Evolutionary conservation across 37 sponge, comb jelly and placozoan genomes (phyloP).

Genomic region (Diacarnus erythraeanus): DNA sequence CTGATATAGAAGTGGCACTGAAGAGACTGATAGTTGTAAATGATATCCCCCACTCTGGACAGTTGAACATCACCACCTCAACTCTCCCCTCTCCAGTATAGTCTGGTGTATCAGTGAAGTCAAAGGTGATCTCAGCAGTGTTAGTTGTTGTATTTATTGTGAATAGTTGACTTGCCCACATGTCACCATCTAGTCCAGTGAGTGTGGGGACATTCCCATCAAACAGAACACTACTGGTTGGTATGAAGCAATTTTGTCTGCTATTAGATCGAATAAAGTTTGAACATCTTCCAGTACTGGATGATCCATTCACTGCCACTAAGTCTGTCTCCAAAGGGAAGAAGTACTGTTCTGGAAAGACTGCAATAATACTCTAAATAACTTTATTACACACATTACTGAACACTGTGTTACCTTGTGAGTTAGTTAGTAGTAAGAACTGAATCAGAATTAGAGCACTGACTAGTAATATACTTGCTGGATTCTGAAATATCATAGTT

Average conservation of each 20-base stretch:
- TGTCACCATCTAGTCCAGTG: background rate
- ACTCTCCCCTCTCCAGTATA: background rate
- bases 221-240: background rate
- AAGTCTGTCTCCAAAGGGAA: background rate
- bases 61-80: background rate
- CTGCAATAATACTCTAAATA: too few species aligned
- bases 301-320: background rate
- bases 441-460: too few species aligned
- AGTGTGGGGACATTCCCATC: background rate
- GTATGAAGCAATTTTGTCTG: background rate
- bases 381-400: too few species aligned
- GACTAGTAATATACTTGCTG: too few species aligned
- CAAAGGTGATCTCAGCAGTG: background rate
- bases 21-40: background rate
- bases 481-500: too few species aligned
- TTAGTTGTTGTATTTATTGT: background rate
- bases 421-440: too few species aligned
- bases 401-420: too few species aligned
- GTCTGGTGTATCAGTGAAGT: background rate
- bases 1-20: background rate
- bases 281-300: background rate
- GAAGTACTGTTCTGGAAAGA: background rate
- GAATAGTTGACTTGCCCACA: background rate
- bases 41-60: background rate
- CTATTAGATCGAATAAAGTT: background rate